Evolutionary conservation across 2,888 invertebrate species (phyloP), one percentile per base, ranked within the genome.

Genomic region (Escarpia spicata): DNA sequence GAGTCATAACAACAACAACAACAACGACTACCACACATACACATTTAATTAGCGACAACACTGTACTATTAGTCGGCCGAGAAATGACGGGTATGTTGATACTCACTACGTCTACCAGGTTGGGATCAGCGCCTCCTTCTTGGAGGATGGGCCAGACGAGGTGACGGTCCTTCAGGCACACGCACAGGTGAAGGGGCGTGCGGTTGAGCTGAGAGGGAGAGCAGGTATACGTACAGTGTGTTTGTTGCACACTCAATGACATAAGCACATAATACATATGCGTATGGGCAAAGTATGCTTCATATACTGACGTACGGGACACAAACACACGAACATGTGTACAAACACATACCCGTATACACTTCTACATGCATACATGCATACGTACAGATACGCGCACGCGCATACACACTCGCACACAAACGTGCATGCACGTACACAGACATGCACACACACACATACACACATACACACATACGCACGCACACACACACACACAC

Each of bases 121-220:
- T 93, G 15, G 94, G 94, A 44, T 95, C 94, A 8, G 95, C 95
- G 12, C 95, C 96, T 9, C 94, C 93, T 90, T 95, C 94, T 91
- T 94, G 94, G 15, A 95, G 93, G 3, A 95, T 94, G 19, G 95
- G 94, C 92, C 95, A 94, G 43, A 95, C 94, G 12, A 93, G 92
- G 37, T 95, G 94, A 15, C 95, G 92, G 15, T 95, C 94, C 93
- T 95, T 95, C 45, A 95, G 94, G 44, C 95, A 95, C 31, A 95
- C 94, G 92, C 95, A 95, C 93, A 96, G 95, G 93, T 96, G 96
- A 1, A 96, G 94, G 0, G 96, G 95, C 8, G 95, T 96, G 91
- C 96, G 94, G 31, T 95, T 95, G 58, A 96, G 89, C 94, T 94
- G 92, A 44, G 75, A 91, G 19, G 45, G 37, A 75, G 4, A 43